Conservation (phyloP, 2,888 invertebrate genomes). For the Morinoia aosen region DNA sequence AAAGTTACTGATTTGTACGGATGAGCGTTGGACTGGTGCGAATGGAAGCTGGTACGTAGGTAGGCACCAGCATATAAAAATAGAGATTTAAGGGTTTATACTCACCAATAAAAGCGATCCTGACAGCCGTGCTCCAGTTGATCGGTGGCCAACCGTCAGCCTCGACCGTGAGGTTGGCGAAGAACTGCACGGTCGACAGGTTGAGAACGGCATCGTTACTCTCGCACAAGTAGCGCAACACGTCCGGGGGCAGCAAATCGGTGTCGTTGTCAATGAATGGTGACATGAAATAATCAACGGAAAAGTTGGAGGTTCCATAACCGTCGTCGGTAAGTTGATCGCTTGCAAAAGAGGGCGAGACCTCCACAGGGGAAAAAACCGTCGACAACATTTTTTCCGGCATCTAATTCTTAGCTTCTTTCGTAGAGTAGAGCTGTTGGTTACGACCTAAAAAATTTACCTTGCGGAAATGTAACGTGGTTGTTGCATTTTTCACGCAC, state of each 20-base stretch:
- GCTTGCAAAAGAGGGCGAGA: background rate
- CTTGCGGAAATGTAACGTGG: background rate
- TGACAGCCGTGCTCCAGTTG: constrained; percentile 4
- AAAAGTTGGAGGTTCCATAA: background rate
- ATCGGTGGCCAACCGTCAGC: background rate
- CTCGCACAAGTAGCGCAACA: constrained; percentile 9
- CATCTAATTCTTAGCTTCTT: background rate
- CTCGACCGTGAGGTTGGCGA: background rate
- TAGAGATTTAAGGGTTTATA: background rate
- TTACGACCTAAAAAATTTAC: background rate
- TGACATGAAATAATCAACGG: background rate
- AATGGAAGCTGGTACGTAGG: no score
- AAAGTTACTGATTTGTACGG: no score
- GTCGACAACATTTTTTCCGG: background rate
- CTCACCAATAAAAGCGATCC: constrained; percentile 9
- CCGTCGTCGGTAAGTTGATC: background rate
- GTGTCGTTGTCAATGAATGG: background rate
- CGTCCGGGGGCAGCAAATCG: constrained; percentile 7
- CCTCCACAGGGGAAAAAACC: background rate
- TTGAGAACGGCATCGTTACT: constrained; percentile 47
- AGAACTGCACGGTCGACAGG: constrained; percentile 12
- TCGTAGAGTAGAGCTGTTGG: background rate
- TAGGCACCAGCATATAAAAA: no score
- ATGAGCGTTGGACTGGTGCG: no score
- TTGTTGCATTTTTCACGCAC: background rate